A percentile compares a stretch with the other conserved stretches of the same genome.
phyloP scores from a whole-genome alignment of 1,140 invertebrate genomes.

The Choristoneura fumiferana region DNA sequence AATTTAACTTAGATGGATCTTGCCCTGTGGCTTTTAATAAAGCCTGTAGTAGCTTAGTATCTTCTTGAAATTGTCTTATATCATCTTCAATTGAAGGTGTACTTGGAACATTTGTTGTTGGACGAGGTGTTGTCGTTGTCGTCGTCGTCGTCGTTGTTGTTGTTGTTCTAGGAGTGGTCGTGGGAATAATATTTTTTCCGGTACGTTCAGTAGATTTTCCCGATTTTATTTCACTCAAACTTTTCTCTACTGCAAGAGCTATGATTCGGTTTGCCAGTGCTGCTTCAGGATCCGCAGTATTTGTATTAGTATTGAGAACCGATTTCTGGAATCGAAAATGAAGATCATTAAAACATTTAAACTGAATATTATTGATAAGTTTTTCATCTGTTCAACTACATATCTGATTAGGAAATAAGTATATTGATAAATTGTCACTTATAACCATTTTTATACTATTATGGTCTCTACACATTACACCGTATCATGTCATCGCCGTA shows the following conservation, averaged over 20 bases:
- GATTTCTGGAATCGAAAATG: constrained; percentile 56
- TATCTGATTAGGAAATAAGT: too few species aligned
- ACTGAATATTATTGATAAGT: too few species aligned
- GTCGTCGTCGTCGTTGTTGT: constrained; percentile 44
- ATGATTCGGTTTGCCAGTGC: constrained; percentile 75
- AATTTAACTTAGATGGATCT: constrained; percentile 70
- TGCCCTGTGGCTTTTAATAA: constrained; percentile 73
- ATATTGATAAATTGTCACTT: too few species aligned
- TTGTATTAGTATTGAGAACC: constrained; percentile 54
- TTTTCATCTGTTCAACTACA: too few species aligned
- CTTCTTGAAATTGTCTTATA: constrained; percentile 73
- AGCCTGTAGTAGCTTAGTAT: constrained; percentile 72
- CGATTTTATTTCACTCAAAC: constrained; percentile 68
- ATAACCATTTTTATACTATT: too few species aligned
- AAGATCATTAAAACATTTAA: constrained; percentile 13
- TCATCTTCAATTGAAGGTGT: constrained; percentile 71
- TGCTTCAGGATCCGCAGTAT: constrained; percentile 62
- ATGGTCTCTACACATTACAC: too few species aligned
- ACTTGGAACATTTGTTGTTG: constrained; percentile 33
- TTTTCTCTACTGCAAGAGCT: constrained; percentile 73
- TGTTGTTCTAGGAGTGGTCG: constrained; percentile 37
- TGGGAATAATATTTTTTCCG: constrained; percentile 38
- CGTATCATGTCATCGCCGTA: too few species aligned
- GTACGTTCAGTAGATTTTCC: constrained; percentile 36
- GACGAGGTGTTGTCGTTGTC: constrained; percentile 23